Base-by-base conservation (phyloP, 2,113 vertebrate species). In the Camelus bactrianus region DNA sequence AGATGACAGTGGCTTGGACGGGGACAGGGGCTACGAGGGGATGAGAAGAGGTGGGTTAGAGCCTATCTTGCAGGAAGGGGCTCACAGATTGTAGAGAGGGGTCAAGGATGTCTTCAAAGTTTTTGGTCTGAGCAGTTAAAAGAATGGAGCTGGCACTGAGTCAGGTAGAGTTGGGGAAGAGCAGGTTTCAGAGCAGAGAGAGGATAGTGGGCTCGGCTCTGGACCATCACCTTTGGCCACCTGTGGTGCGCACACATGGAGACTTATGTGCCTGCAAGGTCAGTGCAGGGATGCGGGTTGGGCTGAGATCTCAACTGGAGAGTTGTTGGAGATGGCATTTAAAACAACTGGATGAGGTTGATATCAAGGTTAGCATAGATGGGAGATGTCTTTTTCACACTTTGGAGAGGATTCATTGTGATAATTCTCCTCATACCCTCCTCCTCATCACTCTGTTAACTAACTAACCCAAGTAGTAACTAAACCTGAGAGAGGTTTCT, bases 1-100 rank as follows among this genome's bases (percentile, higher is more conserved):
- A 35, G 65, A 8, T 0, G 6, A 15, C n/a, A 9, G 35, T 2
- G 35, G 54, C 67, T 6, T 6, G 0, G 73, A 14, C 0, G 5
- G 54, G 38, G 46, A n/a, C 4, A 6, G 62, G 2, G 5, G 54
- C 24, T 7, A 4, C 2, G 12, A 6, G 35, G 30, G 35, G 2
- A 26, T 15, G 38, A 4, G 24, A 35, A 12, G 20, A 6, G 13
- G 5, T 5, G 14, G 13, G 48, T 8, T 0, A n/a, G 26, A 76
- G 42, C 8, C 8, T 0, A 10, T 0, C 16, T 2, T 6, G 14
- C 1, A 35, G 42, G 75, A 19, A 72, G 28, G 50, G 70, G 80
- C 35, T 38, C 2, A 0, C 2, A 26, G 35, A 9, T 0, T 12
- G 65, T 16, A 65, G 56, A 65, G n/a, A 48, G 5, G 4, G 6